A percentile compares a stretch with the other conserved stretches of the same genome.
These are phyloP conservation scores for Lasiurus cinereus DNA, from an alignment of 2,113 vertebrate genomes.

Conservation along the genomic window DNA sequence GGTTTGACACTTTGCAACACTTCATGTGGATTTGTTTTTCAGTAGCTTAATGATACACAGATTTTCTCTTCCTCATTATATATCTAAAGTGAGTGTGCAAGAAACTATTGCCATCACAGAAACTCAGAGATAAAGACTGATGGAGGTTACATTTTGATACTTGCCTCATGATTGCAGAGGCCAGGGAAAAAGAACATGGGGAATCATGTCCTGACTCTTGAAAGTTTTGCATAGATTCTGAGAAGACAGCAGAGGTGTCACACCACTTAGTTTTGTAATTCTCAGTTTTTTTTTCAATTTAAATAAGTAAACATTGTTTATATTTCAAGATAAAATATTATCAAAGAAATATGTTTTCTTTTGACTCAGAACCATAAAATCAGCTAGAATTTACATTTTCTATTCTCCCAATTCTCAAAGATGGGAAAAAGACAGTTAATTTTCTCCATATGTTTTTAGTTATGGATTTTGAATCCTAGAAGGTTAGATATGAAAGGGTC, in stretches of 20 bases:
- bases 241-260: background rate
- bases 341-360: background rate
- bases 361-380: constrained; percentile 7
- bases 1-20: background rate
- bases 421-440: background rate
- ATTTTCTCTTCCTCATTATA: background rate
- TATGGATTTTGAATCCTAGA: background rate
- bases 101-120: background rate
- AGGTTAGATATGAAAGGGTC: background rate
- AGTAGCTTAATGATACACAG: background rate
- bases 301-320: background rate
- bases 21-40: background rate
- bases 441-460: background rate
- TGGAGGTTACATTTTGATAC: background rate
- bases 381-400: background rate
- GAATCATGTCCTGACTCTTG: constrained; percentile 14
- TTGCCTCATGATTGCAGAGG: background rate
- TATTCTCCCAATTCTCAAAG: background rate
- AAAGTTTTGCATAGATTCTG: constrained; percentile 5
- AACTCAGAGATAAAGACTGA: background rate
- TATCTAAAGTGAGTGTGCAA: background rate
- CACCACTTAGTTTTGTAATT: background rate
- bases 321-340: constrained; percentile 35
- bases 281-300: background rate
- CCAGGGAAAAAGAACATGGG: background rate